Base-by-base conservation (phyloP, 2,797 vertebrate genomes). In the Sparidentex hasta region DNA sequence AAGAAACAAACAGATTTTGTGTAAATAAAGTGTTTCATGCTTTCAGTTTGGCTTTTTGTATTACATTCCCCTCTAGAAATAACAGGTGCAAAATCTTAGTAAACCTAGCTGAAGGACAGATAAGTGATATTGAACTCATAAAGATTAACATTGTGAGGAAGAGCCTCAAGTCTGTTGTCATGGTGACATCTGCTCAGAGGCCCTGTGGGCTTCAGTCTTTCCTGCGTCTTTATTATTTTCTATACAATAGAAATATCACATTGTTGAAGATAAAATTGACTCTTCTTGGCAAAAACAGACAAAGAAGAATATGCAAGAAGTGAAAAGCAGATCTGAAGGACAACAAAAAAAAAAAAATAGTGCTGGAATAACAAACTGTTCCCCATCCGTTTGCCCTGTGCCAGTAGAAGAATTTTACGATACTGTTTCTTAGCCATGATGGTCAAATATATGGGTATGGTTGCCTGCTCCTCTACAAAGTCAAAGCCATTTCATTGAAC, bases 191-290 rank as follows among this genome's bases (percentile, higher is more conserved):
- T 90, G 85, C 88, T 90, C 87, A 90, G 93, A 88, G 88, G 84
- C 91, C 92, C 89, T 68, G 81, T 81, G 87, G 91, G 89, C 87
- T 86, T 87, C 88, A 91, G 92, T 93, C 88, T 90, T 87, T 94
- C 90, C 90, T 88, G 88, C 82, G 79, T 92, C 88, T 92, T 92
- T 92, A 93, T 93, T 92, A 93, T 94, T 94, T 95, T 94, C 94
- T 95, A 95, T 95, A 95, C 94, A 94, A 95, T 95, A 95, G 94
- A 95, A 95, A 94, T 94, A 94, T 92, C 90, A 93, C 92, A 91
- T 94, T 86, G 87, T 90, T 92, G 85, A 91, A 93, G 93, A 94
- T 93, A 93, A 93, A 94, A 93, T 76, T 78, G 84, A 93, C 90
- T 94, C 90, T 92, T 94, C 90, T 93, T 93, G 88, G 91, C 92